Base-by-base conservation (phyloP, 2,113 vertebrate species). In the Oxyruncus cristatus region DNA sequence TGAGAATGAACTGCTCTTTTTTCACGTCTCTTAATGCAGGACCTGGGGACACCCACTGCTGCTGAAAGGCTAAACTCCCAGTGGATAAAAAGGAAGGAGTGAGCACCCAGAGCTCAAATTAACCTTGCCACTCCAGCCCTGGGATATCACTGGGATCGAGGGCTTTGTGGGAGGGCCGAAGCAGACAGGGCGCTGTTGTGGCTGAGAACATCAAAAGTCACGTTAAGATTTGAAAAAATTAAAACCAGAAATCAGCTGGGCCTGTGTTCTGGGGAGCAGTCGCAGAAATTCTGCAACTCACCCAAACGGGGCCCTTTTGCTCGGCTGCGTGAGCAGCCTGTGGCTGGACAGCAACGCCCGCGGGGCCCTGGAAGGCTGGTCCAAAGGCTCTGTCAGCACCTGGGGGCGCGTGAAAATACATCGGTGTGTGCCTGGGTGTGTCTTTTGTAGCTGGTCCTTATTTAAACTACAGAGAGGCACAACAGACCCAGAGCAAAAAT, bases 281-380 rank as follows among this genome's bases (percentile, higher is more conserved):
- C 37, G 44, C 7, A 33, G 47, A 23, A 85, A 39, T 50, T 22
- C 49, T 23, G 3, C 28, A 47, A 21, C 32, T 80, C 32, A 39
- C 42, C 26, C 32, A 16, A 5, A 10, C 1, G 8, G 20, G 15
- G 17, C 70, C 32, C 42, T 58, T 75, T 23, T 1, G 4, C 49
- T 58, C 27, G 24, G n/a, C 58, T 26, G 23, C 7, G n/a, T 37
- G n/a, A 35, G 35, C 63, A 71, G 55, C 50, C n/a, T 47, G 55
- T 74, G 46, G 3, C 8, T 8, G 44, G 5, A 10, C 8, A 47
- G 32, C 62, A 30, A 26, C 0, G 3, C 27, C 49, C 2, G 2
- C 15, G 56, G 52, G 44, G 28, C 15, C 20, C 39, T 6, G 3
- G 19, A 14, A n/a, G 19, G 18, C 50, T 58, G 81, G 11, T 23